Percentiles rank a stretch among this genome's conserved stretches.
phyloP scores from a whole-genome alignment of 2,797 vertebrate genomes.

The Synanceia verrucosa region DNA sequence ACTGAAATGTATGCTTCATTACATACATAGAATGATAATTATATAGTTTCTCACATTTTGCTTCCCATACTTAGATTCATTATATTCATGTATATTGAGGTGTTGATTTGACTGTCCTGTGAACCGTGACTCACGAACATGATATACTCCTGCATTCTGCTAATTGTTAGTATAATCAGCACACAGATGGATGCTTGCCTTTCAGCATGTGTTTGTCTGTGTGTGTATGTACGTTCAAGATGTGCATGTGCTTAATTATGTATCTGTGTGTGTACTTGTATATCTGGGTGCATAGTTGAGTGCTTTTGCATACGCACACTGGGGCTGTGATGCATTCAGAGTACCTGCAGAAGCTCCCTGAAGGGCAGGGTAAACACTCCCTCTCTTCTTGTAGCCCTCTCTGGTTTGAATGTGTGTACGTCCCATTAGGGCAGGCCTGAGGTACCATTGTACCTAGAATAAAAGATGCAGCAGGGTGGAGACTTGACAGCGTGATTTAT shows the following conservation, averaged over 20 bases:
- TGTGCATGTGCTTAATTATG: neutral
- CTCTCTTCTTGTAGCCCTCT: slow-evolving; percentile 84
- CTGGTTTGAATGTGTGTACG: slow-evolving; percentile 81
- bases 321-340: neutral
- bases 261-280: neutral
- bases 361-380: slow-evolving; percentile 88
- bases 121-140: slow-evolving; percentile 35
- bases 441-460: slow-evolving; percentile 82
- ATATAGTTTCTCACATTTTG: slow-evolving; percentile 15
- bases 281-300: neutral
- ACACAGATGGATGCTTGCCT: slow-evolving; percentile 26
- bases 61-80: slow-evolving; percentile 10
- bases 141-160: slow-evolving; percentile 2
- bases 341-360: slow-evolving; percentile 92
- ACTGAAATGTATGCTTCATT: slow-evolving; percentile 14
- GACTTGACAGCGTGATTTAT: neutral
- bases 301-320: neutral
- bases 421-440: slow-evolving; percentile 87
- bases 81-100: slow-evolving; percentile 28
- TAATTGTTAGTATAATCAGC: slow-evolving; percentile 40
- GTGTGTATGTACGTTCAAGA: neutral
- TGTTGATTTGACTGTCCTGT: slow-evolving; percentile 45
- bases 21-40: slow-evolving; percentile 25
- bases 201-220: slow-evolving; percentile 14
- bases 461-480: neutral